Conservation (phyloP, 2,888 invertebrate species). For the Chirona hameri region DNA sequence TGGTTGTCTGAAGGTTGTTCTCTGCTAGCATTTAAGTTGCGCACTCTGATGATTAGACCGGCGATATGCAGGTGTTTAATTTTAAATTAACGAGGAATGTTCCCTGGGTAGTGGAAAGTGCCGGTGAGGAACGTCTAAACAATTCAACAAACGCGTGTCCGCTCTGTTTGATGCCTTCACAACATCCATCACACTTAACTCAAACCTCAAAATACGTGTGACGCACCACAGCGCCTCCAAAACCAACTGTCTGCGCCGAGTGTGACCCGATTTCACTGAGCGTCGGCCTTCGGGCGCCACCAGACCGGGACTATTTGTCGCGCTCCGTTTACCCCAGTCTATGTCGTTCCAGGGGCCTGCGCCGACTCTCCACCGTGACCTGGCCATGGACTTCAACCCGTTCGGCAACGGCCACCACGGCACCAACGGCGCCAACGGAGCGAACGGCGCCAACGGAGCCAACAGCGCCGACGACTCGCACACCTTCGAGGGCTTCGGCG, state of each 20-base stretch:
- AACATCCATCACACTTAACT: not conserved
- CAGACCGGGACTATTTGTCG: not conserved
- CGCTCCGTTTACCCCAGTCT: not conserved
- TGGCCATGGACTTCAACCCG: conserved; percentile 12
- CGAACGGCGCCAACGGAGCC: not conserved
- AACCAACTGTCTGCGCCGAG: not conserved
- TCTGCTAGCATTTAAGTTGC: not conserved
- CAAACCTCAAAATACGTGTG: not conserved
- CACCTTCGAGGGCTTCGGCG: not conserved
- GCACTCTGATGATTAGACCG: not conserved
- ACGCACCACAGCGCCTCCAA: not conserved
- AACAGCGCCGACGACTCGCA: not conserved
- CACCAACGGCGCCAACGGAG: not conserved
- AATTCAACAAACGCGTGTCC: not conserved
- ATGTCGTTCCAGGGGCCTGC: not conserved
- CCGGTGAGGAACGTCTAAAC: not conserved
- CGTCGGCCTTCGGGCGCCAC: not conserved
- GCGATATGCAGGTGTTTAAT: not conserved
- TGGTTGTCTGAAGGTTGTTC: not conserved
- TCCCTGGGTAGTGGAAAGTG: not conserved
- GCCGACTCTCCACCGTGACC: not conserved
- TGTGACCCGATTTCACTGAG: not conserved
- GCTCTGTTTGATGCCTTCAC: not conserved
- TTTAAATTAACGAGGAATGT: not conserved
- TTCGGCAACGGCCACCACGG: not conserved